Percentiles rank a stretch among this genome's conserved stretches.
Evolutionary conservation across 2,113 vertebrate species (phyloP).

Genomic region (Serilophus lunatus): DNA sequence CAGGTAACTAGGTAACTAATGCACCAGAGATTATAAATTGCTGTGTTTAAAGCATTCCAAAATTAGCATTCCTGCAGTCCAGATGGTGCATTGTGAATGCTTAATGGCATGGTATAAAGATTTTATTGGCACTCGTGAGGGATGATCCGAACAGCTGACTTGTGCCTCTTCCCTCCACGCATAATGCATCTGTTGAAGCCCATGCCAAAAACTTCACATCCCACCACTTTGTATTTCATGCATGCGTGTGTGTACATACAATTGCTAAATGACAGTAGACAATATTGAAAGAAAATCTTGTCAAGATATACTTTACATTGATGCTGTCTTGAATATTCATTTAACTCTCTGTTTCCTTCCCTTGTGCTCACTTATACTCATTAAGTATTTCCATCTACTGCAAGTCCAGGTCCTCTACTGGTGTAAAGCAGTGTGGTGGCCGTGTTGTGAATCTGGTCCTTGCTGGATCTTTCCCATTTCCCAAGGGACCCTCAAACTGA

Average conservation of each 20-base stretch:
- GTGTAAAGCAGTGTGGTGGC: not conserved
- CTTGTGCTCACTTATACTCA: not conserved
- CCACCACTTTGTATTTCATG: not conserved
- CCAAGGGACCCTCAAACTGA: not conserved
- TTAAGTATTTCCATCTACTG: not conserved
- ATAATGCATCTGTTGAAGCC: not conserved
- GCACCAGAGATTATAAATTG: not conserved
- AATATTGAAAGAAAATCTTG: not conserved
- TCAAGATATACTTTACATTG: not conserved
- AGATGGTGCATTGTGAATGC: slow-evolving; percentile 7
- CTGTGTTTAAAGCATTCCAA: slow-evolving; percentile 9
- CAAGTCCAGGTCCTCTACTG: rapidly evolving
- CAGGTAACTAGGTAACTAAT: slow-evolving; percentile 23
- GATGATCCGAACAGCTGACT: not conserved
- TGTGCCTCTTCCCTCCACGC: not conserved
- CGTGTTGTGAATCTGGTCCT: not conserved
- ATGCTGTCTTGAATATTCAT: not conserved
- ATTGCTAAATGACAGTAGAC: not conserved
- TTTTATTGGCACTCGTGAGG: not conserved
- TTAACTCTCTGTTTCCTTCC: not conserved
- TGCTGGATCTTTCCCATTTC: not conserved
- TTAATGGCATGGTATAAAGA: not conserved
- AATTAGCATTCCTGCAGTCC: slow-evolving; percentile 29
- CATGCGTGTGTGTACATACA: not conserved
- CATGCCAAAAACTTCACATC: slow-evolving; percentile 6